Conservation (phyloP, 1,140 invertebrate species). For the Manduca sexta region DNA sequence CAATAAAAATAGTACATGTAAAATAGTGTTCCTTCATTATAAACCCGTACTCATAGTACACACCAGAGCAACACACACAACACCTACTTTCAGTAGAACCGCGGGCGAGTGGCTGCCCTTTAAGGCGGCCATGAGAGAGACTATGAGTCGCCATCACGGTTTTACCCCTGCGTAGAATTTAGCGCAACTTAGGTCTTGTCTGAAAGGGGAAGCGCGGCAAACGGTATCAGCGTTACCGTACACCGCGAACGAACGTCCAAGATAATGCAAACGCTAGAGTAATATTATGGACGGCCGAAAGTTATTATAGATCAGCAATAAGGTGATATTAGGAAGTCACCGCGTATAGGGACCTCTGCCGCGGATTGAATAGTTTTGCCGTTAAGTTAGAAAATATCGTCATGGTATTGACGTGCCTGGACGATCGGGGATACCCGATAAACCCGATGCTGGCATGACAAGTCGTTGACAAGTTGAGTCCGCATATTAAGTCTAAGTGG, state of each 20-base stretch:
- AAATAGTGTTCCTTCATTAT: too few relatives aligned
- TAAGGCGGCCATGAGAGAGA: slow-evolving; percentile 17
- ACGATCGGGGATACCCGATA: not conserved
- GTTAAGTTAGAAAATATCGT: not conserved
- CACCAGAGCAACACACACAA: slow-evolving; percentile 6
- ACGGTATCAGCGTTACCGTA: too few relatives aligned
- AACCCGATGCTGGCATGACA: not conserved
- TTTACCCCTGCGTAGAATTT: slow-evolving; percentile 12
- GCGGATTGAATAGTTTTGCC: not conserved
- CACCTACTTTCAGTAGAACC: slow-evolving; percentile 15
- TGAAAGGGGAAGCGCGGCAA: too few relatives aligned
- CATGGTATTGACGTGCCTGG: not conserved
- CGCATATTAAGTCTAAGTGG: not conserved
- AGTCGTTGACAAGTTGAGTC: not conserved
- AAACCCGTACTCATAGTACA: too few relatives aligned
- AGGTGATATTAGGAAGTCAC: not conserved
- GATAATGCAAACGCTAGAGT: too few relatives aligned
- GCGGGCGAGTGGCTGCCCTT: slow-evolving; percentile 22
- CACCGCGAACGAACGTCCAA: too few relatives aligned
- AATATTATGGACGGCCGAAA: too few relatives aligned
- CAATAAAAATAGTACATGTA: too few relatives aligned
- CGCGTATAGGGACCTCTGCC: not conserved
- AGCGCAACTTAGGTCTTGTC: too few relatives aligned
- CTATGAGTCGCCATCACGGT: slow-evolving; percentile 2
- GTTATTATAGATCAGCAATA: not conserved